phyloP scores from a whole-genome alignment of 1,140 invertebrate species.

The Oreohelix idahoensis region DNA sequence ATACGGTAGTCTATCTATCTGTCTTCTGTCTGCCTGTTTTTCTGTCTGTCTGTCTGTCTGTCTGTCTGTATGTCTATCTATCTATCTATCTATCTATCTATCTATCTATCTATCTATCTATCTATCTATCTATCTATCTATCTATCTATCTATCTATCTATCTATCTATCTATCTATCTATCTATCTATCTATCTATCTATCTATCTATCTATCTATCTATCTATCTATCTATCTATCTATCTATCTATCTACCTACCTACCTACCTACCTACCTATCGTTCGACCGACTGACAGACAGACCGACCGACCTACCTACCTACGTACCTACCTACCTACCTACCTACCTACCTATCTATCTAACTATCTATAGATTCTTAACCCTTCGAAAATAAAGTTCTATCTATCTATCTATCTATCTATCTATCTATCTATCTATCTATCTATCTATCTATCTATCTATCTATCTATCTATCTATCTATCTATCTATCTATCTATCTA shows the following conservation, averaged over 20 bases:
- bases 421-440: conserved; percentile 20
- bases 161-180: conserved; percentile 10
- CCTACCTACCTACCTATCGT: background rate
- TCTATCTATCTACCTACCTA: too few relatives aligned
- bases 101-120: conserved; percentile 29
- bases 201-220: background rate
- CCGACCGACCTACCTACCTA: background rate
- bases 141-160: conserved; percentile 21
- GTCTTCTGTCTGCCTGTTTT: too few relatives aligned
- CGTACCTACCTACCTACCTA: conserved; percentile 11
- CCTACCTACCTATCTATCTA: too few relatives aligned
- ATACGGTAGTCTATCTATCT: background rate
- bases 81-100: conserved; percentile 29
- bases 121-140: conserved; percentile 29
- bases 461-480: conserved; percentile 24
- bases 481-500: conserved; percentile 28
- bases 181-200: conserved; percentile 3
- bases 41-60: too few relatives aligned
- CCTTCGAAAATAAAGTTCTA: too few relatives aligned
- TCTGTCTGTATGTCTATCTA: too few relatives aligned
- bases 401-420: conserved; percentile 30
- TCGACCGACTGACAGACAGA: background rate
- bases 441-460: conserved; percentile 13
- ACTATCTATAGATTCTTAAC: conserved; percentile 11
- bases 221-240: background rate